Conservation (phyloP, 2,797 vertebrate genomes). For the Leptatherina wallacei region DNA sequence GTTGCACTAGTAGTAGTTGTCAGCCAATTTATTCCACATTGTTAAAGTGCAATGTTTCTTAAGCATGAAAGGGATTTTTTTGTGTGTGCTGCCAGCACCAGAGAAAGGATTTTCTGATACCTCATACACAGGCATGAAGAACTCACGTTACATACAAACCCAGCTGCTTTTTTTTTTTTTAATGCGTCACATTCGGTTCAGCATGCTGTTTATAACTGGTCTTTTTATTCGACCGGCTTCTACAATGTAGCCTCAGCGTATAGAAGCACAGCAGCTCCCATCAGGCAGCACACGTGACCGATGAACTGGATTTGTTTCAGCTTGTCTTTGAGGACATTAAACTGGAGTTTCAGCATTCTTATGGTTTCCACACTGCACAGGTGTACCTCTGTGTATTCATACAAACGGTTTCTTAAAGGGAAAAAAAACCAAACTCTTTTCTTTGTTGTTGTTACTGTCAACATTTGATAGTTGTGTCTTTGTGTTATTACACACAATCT, state of each 20-base stretch:
- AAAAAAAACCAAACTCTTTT: slow-evolving; percentile 14
- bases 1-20: slow-evolving; percentile 34
- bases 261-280: slow-evolving; percentile 47
- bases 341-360: slow-evolving; percentile 33
- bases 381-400: slow-evolving; percentile 5
- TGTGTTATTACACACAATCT: slow-evolving; percentile 10
- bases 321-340: slow-evolving; percentile 43
- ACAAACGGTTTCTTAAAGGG: slow-evolving; percentile 25
- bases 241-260: slow-evolving; percentile 15
- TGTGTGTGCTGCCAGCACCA: slow-evolving; percentile 23
- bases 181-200: slow-evolving; percentile 7
- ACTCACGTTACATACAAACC: neutral
- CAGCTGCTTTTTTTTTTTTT: neutral
- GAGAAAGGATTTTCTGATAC: slow-evolving; percentile 24
- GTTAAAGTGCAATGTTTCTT: slow-evolving; percentile 51
- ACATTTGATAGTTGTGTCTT: neutral
- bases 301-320: slow-evolving; percentile 38
- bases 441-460: slow-evolving; percentile 13
- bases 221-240: slow-evolving; percentile 18
- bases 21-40: slow-evolving; percentile 55
- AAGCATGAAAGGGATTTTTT: slow-evolving; percentile 51
- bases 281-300: neutral
- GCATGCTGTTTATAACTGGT: slow-evolving; percentile 24
- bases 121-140: slow-evolving; percentile 21
- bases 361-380: slow-evolving; percentile 19